Evolutionary conservation across 2,888 invertebrate species (phyloP), one percentile per base, ranked within the genome.

Genomic region (Troides aeacus): DNA sequence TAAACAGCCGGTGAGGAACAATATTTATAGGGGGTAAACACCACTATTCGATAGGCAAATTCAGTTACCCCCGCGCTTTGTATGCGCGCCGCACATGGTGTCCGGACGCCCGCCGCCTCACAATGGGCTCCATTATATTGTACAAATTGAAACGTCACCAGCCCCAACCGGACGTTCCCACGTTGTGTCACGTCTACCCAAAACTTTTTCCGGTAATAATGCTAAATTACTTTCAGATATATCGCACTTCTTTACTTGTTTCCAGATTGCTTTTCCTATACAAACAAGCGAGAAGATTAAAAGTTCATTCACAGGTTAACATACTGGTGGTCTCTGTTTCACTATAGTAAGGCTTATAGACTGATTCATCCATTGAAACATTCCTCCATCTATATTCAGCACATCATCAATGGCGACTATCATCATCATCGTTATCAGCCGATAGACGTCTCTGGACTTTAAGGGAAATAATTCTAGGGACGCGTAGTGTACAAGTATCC

Each of bases 81-180:
- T 74, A 78, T 78, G 75, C 77, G 69, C 64, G 62, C 72, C 75
- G 72, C 76, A 74, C 30, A 24, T 63, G 23, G n/a, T 17, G 24
- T 56, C 70, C 68, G 64, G 66, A 71, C 72, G 69, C 68, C 59
- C 39, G 62, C 56, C 53, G 77, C 74, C 74, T 78, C 68, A 75
- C 76, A 77, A 78, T 75, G 73, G 65, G 65, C 60, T 64, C 74
- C 75, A 73, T 76, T 76, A 76, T 74, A 76, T 75, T 75, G 69
- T 65, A 71, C 76, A 75, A 76, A 76, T 76, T 75, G 75, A 76
- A 76, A 75, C 73, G 75, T 76, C 76, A 76, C 71, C 72, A 69
- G 39, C 60, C 50, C 71, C 73, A 75, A 73, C 72, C 73, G 71
- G 70, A 61, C 70, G 69, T 68, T 62, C 69, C 69, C 69, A 66